Evolutionary conservation across 2,888 invertebrate genomes (phyloP).

Genomic region (Linnaemya tessellans): DNA sequence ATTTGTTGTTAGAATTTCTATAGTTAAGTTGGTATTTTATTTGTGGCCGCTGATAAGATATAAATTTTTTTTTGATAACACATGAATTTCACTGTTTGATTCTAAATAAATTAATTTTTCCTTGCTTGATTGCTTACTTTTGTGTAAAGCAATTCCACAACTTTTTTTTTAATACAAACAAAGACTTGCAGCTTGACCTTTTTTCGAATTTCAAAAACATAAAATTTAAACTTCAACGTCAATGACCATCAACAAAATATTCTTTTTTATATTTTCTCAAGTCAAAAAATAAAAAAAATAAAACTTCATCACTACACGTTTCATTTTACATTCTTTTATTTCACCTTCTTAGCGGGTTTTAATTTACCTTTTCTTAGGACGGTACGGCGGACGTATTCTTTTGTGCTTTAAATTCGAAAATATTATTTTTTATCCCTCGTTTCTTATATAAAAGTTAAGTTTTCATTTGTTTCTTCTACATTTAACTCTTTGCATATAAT

Average conservation of each 20-base stretch:
- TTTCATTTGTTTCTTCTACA: constrained; percentile 25
- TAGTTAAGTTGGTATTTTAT: not conserved
- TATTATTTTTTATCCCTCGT: constrained; percentile 13
- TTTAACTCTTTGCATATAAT: constrained; percentile 9
- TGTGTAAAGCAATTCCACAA: not conserved
- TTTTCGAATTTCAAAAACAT: constrained; percentile 26
- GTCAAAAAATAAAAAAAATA: constrained; percentile 19
- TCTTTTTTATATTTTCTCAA: constrained; percentile 37
- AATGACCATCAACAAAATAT: constrained; percentile 56
- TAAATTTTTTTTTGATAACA: not conserved
- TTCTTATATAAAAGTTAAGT: constrained; percentile 12
- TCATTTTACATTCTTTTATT: constrained; percentile 59
- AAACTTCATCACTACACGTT: constrained; percentile 45
- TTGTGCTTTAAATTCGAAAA: constrained; percentile 39
- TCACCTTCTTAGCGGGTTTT: constrained; percentile 59
- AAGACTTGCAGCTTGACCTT: constrained; percentile 37
- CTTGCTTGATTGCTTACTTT: not conserved
- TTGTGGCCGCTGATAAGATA: constrained; percentile 20
- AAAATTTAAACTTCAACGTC: constrained; percentile 52
- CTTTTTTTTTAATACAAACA: constrained; percentile 15
- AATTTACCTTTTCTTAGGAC: constrained; percentile 59
- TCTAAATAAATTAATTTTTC: not conserved
- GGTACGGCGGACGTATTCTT: no score
- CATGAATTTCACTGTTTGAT: not conserved
- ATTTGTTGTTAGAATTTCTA: not conserved